Evolutionary conservation across 35 echinoderm and acorn worm genomes (phyloP).

Genomic region (Patiria miniata): DNA sequence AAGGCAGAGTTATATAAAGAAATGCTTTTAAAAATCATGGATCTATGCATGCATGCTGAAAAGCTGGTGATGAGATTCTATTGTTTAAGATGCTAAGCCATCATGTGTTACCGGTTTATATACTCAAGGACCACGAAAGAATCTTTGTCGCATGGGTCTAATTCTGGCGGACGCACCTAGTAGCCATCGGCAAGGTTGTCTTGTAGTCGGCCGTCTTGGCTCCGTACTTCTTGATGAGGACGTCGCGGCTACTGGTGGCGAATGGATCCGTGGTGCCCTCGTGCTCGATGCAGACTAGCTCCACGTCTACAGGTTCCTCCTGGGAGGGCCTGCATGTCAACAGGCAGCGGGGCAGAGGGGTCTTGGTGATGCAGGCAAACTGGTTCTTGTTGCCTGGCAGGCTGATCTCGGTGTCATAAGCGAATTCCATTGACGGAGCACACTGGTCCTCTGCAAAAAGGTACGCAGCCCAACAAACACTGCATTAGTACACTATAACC

Average conservation of each 20-base stretch:
- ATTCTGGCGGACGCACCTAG: not conserved
- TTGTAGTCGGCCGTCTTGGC: not conserved
- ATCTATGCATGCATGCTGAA: too few relatives aligned
- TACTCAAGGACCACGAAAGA: too few relatives aligned
- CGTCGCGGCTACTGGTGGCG: not conserved
- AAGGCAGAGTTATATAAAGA: too few relatives aligned
- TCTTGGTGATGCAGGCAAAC: slow-evolving; percentile 44
- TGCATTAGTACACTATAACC: not conserved
- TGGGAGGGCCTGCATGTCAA: not conserved
- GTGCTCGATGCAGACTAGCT: slow-evolving; percentile 21
- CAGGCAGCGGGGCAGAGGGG: slow-evolving; percentile 11
- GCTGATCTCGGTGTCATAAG: not conserved
- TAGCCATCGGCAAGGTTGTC: not conserved
- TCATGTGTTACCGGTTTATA: too few relatives aligned
- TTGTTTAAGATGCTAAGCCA: too few relatives aligned
- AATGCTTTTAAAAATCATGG: too few relatives aligned
- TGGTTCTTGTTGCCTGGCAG: not conserved
- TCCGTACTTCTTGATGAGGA: slow-evolving; percentile 9
- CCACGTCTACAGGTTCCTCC: not conserved
- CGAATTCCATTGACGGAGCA: not conserved
- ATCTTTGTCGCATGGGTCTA: too few relatives aligned
- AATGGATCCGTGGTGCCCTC: not conserved
- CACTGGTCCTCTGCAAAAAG: not conserved
- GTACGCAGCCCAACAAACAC: not conserved
- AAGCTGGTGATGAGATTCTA: too few relatives aligned